phyloP scores from a whole-genome alignment of 2,888 invertebrate genomes.

The Limenitis camilla region DNA sequence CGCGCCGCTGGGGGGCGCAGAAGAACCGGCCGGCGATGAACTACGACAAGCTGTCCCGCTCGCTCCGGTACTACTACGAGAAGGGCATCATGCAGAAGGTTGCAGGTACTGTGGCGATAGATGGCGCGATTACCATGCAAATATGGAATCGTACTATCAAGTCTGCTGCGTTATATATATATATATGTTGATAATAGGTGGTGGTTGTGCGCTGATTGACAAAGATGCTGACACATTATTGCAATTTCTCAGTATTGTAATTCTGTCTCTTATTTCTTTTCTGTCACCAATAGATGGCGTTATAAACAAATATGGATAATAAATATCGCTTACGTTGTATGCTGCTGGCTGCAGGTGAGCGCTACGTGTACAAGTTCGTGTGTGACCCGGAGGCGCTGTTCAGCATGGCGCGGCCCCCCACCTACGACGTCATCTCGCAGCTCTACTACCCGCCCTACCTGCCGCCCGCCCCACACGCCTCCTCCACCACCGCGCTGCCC shows the following conservation, averaged over 20 bases:
- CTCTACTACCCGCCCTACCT: constrained; percentile 51
- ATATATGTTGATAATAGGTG: no score
- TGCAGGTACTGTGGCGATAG: constrained; percentile 73
- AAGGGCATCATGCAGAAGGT: constrained; percentile 99
- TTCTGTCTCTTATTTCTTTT: no score
- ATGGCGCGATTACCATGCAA: no score
- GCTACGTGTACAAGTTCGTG: constrained; percentile 97
- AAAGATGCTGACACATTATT: no score
- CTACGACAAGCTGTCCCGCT: constrained; percentile 95
- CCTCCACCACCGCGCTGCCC: constrained; percentile 5
- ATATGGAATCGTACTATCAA: no score
- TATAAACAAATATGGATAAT: neutral
- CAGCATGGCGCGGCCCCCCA: constrained; percentile 79
- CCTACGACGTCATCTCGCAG: constrained; percentile 50
- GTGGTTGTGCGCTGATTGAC: no score
- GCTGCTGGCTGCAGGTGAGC: constrained; percentile 79
- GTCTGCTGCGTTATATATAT: no score
- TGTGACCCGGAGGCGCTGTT: constrained; percentile 94
- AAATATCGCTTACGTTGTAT: neutral
- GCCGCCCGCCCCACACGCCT: constrained; percentile 25
- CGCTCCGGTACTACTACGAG: constrained; percentile 96
- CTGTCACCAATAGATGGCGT: no score
- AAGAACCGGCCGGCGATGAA: constrained; percentile 98
- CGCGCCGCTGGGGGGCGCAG: constrained; percentile 95
- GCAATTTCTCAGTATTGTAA: no score